Evolutionary conservation across 2,888 invertebrate genomes (phyloP).

Genomic region (Tenthredo notha): DNA sequence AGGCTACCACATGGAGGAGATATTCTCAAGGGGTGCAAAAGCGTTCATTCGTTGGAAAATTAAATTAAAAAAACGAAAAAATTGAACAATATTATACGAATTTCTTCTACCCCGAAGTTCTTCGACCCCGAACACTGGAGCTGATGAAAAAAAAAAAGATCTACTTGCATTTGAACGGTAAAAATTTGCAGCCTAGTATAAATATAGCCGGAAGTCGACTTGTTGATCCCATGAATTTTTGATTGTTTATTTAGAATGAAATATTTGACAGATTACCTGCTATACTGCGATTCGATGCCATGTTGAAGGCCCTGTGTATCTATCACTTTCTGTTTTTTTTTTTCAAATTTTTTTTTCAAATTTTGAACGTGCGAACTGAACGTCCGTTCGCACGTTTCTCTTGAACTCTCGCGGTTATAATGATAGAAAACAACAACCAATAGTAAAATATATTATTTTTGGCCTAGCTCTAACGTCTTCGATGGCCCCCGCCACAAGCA

Average conservation of each 20-base stretch:
- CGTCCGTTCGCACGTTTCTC: background rate
- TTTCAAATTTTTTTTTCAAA: background rate
- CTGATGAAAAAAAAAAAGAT: background rate
- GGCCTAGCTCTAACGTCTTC: background rate
- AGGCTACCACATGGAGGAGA: background rate
- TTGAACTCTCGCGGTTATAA: background rate
- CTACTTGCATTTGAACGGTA: background rate
- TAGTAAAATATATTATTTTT: slow-evolving; percentile 35
- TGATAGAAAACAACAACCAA: background rate
- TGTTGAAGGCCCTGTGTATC: background rate
- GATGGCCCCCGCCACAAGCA: slow-evolving; percentile 16
- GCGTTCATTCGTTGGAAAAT: background rate
- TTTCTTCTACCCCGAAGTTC: background rate
- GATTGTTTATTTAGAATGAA: background rate
- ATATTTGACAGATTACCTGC: slow-evolving; percentile 41
- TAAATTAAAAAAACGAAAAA: background rate
- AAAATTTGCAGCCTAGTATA: background rate
- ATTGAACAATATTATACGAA: background rate
- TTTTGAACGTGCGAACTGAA: slow-evolving; percentile 10
- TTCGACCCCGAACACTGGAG: background rate
- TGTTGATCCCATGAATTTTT: background rate
- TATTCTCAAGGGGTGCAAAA: background rate
- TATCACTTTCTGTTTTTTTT: background rate
- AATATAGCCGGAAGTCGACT: background rate
- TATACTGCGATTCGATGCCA: slow-evolving; percentile 53